These are phyloP conservation scores for Trididemnum miniatum DNA, from an alignment of 23 tunicate species.

Conservation along the genomic window DNA sequence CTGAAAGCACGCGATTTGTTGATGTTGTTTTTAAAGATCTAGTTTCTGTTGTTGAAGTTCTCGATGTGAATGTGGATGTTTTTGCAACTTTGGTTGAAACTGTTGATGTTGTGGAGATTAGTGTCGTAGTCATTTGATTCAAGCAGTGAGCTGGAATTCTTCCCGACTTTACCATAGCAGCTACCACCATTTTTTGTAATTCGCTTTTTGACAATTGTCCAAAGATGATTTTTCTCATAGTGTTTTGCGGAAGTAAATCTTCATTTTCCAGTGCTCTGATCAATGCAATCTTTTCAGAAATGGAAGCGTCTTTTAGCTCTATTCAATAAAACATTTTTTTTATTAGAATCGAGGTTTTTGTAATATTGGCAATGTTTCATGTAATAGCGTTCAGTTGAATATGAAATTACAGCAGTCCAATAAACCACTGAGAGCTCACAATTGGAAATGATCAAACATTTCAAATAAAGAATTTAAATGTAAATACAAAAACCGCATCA, in stretches of 20 bases:
- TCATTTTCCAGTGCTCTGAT: neutral
- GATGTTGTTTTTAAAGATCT: neutral
- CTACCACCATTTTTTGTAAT: neutral
- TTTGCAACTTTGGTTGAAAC: neutral
- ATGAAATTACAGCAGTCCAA: too few relatives aligned
- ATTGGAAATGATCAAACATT: too few relatives aligned
- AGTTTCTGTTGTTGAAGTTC: neutral
- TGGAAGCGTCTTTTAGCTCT: neutral
- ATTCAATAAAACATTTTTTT: too few relatives aligned
- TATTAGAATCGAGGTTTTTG: too few relatives aligned
- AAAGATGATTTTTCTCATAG: conserved; percentile 9
- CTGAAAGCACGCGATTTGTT: neutral
- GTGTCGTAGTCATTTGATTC: neutral
- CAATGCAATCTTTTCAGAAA: neutral
- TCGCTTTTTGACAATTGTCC: neutral
- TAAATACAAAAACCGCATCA: too few relatives aligned
- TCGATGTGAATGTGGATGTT: neutral
- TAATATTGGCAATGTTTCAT: too few relatives aligned
- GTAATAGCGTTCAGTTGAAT: too few relatives aligned
- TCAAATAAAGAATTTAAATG: too few relatives aligned
- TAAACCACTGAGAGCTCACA: too few relatives aligned
- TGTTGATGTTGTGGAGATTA: neutral
- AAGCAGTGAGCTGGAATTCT: neutral
- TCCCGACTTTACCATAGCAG: conserved; percentile 24
- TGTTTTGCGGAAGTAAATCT: conserved; percentile 36